phyloP scores from a whole-genome alignment of 2,113 vertebrate genomes.

The Elaphurus davidianus region DNA sequence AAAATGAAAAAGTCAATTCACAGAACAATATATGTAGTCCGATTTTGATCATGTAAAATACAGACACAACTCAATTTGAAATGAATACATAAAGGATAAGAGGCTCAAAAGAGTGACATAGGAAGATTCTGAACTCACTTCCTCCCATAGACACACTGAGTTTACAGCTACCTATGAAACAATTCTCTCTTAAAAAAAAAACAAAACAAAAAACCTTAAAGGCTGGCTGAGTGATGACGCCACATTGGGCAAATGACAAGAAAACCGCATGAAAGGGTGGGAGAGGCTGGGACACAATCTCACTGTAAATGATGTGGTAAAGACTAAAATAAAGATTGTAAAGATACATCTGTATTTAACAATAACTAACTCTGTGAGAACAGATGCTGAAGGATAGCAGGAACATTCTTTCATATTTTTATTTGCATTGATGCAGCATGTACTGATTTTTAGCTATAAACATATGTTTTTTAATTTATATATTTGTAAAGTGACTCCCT shows the following conservation, averaged over 20 bases:
- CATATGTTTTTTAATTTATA: background rate
- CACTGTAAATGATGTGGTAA: background rate
- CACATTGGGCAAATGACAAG: background rate
- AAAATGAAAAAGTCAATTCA: background rate
- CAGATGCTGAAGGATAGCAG: background rate
- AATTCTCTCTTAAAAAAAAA: background rate
- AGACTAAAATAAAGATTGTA: background rate
- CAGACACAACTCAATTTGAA: background rate
- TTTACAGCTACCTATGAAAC: background rate
- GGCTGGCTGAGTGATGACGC: background rate
- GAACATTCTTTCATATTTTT: background rate
- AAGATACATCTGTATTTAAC: background rate
- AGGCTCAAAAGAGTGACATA: background rate
- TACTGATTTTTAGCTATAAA: background rate
- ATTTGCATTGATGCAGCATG: background rate
- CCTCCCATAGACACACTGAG: background rate
- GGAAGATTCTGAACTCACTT: background rate
- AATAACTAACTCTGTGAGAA: background rate
- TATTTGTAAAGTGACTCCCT: background rate
- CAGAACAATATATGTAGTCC: background rate
- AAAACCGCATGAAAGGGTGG: background rate
- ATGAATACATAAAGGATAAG: background rate
- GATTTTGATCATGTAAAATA: conserved; percentile 10
- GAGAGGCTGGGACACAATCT: background rate
- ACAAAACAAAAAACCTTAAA: background rate